Base-by-base conservation (phyloP, 2,888 invertebrate species). In the Limenitis arthemis region DNA sequence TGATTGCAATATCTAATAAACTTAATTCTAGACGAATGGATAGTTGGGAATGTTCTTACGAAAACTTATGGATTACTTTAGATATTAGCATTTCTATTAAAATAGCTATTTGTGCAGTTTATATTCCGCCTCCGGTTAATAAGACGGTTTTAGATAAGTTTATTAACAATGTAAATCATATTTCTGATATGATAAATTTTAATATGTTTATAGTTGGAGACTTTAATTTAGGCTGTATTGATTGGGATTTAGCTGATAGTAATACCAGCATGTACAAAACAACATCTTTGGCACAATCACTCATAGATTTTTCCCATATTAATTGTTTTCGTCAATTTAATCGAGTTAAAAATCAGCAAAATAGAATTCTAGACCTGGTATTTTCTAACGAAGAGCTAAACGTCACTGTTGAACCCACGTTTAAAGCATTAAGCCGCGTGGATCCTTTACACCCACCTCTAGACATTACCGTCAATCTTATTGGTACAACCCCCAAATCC, bases 191-290 rank as follows among this genome's bases (percentile, higher is more conserved):
- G 5, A 42, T 12, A 30, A n/a, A 28, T 9, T n/a, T n/a, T 6
- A 30, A 9, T 31, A 33, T 9, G 12, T 36, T 38, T 36, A 51
- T 51, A 30, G 28, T 51, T 34, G 51, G 51, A 2, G 51, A 51
- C 28, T 51, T 51, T 40, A 51, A 51, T 40, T 51, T 12, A 47
- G 39, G 31, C 7, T 47, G 30, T 39, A 39, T 47, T 31, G 39
- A 32, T n/a, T n/a, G n/a, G n/a, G n/a, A n/a, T 38, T 39, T 9
- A 39, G 39, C 6, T 6, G 6, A 12, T 12, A 39, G 39, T 5
- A 12, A 3, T 20, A 39, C 5, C 28, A 20, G 12, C 12, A 2
- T 5, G 11, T 39, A 12, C 12, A n/a, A 39, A 8, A 6, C 28
- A 28, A 20, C 39, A 37, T 37, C 37, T 29, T 37, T 46, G 46